Base-by-base conservation (phyloP, 2,888 invertebrate genomes). In the Dione vanillae region DNA sequence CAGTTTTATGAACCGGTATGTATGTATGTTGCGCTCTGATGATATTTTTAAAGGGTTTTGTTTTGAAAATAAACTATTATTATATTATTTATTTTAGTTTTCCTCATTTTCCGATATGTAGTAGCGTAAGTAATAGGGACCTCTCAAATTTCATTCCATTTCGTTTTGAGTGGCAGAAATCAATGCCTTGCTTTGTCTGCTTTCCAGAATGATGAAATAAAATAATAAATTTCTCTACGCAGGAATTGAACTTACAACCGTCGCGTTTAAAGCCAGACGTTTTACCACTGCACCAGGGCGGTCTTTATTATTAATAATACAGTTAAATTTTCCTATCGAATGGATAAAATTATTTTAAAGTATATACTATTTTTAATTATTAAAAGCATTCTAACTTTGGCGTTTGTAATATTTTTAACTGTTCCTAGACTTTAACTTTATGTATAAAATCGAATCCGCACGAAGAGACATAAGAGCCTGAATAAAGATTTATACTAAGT, bases 1-100 rank as follows among this genome's bases (percentile, higher is more conserved):
- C 67, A 47, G 64, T 40, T 64, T 64, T 51, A 64, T 51, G 61
- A 14, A 19, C 27, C 27, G 49, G 54, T 61, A 43, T 61, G 47
- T 49, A 49, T 49, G 62, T 16, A 43, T 59, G 40, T 14, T 51
- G 64, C 2, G 49, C 19, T 65, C 52, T 20, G 27, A 43, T 16
- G 37, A 56, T 58, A 3, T 11, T 43, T 41, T 9, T 62, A 61
- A 14, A 49, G 49, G 40, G 12, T 49, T 19, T 37, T 64, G 35
- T 19, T 49, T 27, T 27, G 27, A 3, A 27, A 27, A 27, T 27
- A n/a, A n/a, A 5, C 27, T 3, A 27, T 27, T 27, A 27, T 27
- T 27, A 27, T 27, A 27, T 3, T 27, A 27, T 27, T 27, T 27
- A 27, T 27, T 27, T 27, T 41, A 41, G 7, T 41, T 41, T 41